phyloP scores from a whole-genome alignment of 2,797 vertebrate genomes.

The Sus cebifrons region DNA sequence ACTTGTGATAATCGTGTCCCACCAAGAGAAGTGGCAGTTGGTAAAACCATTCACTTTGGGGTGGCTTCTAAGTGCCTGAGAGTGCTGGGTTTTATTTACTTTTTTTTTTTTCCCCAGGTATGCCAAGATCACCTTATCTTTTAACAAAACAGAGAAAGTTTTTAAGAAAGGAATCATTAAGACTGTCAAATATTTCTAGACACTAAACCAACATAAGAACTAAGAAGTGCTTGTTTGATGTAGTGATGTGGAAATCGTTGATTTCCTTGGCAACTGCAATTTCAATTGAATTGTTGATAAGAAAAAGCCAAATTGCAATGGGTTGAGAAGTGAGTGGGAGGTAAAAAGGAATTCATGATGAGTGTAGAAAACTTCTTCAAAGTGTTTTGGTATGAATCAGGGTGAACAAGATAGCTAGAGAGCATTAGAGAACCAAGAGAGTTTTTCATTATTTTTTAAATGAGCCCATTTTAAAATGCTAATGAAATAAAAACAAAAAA shows the following conservation, averaged over 20 bases:
- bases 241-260: conserved; percentile 60
- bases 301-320: conserved; percentile 71
- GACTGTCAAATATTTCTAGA: conserved; percentile 50
- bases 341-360: conserved; percentile 61
- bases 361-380: conserved; percentile 54
- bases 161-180: conserved; percentile 26
- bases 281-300: conserved; percentile 69
- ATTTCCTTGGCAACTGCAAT: conserved; percentile 73
- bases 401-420: conserved; percentile 1
- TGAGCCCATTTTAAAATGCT: conserved; percentile 36
- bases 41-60: not conserved
- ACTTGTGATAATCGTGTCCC: not conserved
- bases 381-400: conserved; percentile 41
- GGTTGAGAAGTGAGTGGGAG: conserved; percentile 65
- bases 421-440: not conserved
- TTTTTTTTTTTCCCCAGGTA: not conserved
- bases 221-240: conserved; percentile 70
- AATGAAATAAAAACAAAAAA: not conserved
- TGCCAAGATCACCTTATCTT: conserved; percentile 5
- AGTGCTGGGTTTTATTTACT: not conserved
- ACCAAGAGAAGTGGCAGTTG: not conserved
- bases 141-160: conserved; percentile 58
- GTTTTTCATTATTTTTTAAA: conserved; percentile 54
- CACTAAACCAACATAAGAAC: conserved; percentile 63
- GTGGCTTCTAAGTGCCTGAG: not conserved